These are phyloP conservation scores for Montifringilla adamsi DNA, from an alignment of 2,113 vertebrate species.

Conservation along the genomic window DNA sequence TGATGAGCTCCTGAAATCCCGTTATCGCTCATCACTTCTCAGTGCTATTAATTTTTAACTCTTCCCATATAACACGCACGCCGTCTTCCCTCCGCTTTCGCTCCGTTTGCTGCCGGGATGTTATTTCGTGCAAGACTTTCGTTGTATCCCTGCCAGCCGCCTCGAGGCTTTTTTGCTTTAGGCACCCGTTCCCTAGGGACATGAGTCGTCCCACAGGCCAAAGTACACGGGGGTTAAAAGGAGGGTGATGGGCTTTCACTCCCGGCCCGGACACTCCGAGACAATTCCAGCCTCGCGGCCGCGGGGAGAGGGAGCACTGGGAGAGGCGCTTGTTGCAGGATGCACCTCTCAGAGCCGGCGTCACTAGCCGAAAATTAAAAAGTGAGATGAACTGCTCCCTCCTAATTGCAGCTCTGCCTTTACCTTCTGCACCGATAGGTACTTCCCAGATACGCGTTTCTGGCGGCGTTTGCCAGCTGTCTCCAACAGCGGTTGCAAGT, in stretches of 20 bases:
- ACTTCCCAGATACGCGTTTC: slow-evolving; percentile 26
- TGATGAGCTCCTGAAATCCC: background rate
- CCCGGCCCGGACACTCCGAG: fast-evolving
- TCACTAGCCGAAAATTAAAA: background rate
- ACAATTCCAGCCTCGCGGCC: background rate
- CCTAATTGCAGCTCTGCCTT: background rate
- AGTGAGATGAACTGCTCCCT: background rate
- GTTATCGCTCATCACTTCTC: background rate
- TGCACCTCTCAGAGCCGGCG: background rate
- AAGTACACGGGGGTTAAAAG: background rate
- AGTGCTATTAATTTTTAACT: background rate
- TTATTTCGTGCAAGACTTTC: background rate
- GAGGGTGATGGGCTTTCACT: background rate
- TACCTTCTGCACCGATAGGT: slow-evolving; percentile 33
- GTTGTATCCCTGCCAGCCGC: background rate
- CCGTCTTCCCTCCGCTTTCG: background rate
- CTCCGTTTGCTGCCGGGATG: background rate
- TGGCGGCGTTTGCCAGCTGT: slow-evolving; percentile 74
- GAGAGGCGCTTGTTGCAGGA: background rate
- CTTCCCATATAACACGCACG: background rate
- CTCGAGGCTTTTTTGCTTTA: background rate
- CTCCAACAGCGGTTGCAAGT: slow-evolving; percentile 68
- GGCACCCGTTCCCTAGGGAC: background rate
- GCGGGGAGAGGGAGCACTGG: background rate
- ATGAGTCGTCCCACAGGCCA: background rate